These are phyloP conservation scores for Lochmaea crataegi DNA, from an alignment of 2,888 invertebrate species.

Conservation along the genomic window DNA sequence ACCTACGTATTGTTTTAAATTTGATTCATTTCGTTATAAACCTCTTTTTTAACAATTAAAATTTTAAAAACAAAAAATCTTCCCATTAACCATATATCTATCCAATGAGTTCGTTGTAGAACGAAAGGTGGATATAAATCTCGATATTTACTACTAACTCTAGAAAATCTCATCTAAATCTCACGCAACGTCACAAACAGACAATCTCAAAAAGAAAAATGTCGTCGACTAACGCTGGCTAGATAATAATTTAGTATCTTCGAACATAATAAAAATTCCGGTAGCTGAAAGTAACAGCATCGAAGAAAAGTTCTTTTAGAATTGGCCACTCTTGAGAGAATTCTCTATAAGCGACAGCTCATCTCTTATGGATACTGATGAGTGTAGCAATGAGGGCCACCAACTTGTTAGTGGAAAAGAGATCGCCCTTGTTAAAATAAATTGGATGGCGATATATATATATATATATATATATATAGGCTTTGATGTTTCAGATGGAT, in stretches of 20 bases:
- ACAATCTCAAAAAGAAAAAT: conserved; percentile 3
- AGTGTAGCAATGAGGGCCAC: conserved; percentile 74
- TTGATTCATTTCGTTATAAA: background rate
- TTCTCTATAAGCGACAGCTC: conserved; percentile 62
- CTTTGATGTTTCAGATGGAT: conserved; percentile 60
- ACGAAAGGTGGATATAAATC: too few species aligned
- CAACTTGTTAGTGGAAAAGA: conserved; percentile 60
- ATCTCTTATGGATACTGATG: conserved; percentile 85
- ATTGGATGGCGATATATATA: conserved; percentile 60
- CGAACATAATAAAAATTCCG: conserved; percentile 60
- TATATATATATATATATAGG: conserved; percentile 41
- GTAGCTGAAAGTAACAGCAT: conserved; percentile 32
- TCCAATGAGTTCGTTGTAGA: too few species aligned
- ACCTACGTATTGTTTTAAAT: background rate
- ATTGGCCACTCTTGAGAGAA: conserved; percentile 60
- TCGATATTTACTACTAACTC: background rate
- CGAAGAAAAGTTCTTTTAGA: conserved; percentile 55
- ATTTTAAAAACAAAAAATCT: too few species aligned
- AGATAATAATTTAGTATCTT: conserved; percentile 60
- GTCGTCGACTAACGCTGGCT: conserved; percentile 48
- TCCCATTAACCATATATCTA: too few species aligned
- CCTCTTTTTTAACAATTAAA: background rate
- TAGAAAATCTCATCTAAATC: conserved; percentile 5
- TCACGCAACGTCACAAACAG: conserved; percentile 5
- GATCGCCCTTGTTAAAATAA: conserved; percentile 64